A percentile compares a stretch with the other conserved stretches of the same genome.
These are phyloP conservation scores for Strix uralensis DNA, from an alignment of 2,113 vertebrate species.

Conservation along the genomic window DNA sequence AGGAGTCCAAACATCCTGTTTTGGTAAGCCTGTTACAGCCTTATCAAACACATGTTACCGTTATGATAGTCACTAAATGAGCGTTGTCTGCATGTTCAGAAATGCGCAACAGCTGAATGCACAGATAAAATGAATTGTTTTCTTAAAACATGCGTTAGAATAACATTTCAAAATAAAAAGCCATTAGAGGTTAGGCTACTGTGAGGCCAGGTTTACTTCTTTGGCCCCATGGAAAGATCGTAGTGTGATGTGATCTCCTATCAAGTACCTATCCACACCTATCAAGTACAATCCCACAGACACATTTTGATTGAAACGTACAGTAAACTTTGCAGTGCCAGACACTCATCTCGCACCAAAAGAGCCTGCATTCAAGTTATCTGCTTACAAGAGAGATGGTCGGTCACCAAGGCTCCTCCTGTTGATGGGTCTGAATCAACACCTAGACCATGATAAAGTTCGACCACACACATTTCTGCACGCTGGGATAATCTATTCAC, in stretches of 20 bases:
- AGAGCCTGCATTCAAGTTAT: neutral
- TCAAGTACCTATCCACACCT: neutral
- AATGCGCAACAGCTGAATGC: neutral
- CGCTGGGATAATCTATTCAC: too few relatives aligned
- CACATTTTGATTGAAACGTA: neutral
- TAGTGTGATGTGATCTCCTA: neutral
- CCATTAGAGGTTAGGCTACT: rapidly evolving
- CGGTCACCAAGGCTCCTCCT: neutral
- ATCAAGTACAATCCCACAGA: neutral
- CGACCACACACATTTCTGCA: too few relatives aligned
- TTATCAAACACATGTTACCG: neutral
- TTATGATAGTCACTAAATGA: neutral
- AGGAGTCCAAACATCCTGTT: neutral
- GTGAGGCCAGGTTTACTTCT: neutral
- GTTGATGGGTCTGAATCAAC: too few relatives aligned
- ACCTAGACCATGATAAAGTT: too few relatives aligned
- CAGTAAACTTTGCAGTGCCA: neutral
- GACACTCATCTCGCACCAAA: neutral
- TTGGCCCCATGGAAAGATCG: neutral
- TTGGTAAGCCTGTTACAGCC: neutral
- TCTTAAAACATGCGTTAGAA: neutral
- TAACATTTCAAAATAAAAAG: neutral
- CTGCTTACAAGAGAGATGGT: too few relatives aligned
- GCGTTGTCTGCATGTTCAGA: neutral
- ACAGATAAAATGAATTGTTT: neutral